A percentile compares a stretch with the other conserved stretches of the same genome.
phyloP scores from a whole-genome alignment of 2,888 invertebrate genomes.

The Coecobrya sp. region DNA sequence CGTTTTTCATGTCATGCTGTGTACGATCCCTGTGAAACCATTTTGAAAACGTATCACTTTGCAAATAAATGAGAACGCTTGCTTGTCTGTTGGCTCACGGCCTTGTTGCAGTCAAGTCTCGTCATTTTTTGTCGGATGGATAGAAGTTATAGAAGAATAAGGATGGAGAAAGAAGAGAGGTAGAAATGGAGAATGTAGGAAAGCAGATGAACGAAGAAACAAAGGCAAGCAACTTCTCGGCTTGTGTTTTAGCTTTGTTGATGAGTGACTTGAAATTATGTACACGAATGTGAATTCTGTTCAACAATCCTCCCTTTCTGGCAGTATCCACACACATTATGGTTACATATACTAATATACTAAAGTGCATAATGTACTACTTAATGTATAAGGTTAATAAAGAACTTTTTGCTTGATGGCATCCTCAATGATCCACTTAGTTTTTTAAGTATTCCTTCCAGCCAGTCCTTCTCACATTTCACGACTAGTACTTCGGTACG shows the following conservation, averaged over 20 bases:
- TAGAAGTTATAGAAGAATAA: background rate
- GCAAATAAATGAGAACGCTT: constrained; percentile 73
- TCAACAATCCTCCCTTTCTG: constrained; percentile 17
- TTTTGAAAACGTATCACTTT: constrained; percentile 69
- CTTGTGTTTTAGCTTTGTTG: constrained; percentile 24
- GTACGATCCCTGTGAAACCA: constrained; percentile 68
- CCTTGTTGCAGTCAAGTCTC: constrained; percentile 31
- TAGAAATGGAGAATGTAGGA: background rate
- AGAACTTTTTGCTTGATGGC: constrained; percentile 58
- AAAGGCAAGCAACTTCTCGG: constrained; percentile 1
- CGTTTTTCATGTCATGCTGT: constrained; percentile 50
- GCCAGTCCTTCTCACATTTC: constrained; percentile 48
- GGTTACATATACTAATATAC: background rate
- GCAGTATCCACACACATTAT: background rate
- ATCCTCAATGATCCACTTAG: constrained; percentile 56
- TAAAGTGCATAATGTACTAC: background rate
- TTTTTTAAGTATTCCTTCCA: constrained; percentile 55
- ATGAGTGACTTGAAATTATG: constrained; percentile 27
- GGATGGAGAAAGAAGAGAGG: background rate
- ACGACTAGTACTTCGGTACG: no score
- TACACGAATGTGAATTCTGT: background rate
- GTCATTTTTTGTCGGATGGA: constrained; percentile 50
- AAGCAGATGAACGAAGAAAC: constrained; percentile 1
- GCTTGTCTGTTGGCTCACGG: no score
- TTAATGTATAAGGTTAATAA: constrained; percentile 56